Percentiles rank a stretch among this genome's conserved stretches.
Evolutionary conservation across 1,140 invertebrate species (phyloP).

Genomic region (Saxidomus purpurata): DNA sequence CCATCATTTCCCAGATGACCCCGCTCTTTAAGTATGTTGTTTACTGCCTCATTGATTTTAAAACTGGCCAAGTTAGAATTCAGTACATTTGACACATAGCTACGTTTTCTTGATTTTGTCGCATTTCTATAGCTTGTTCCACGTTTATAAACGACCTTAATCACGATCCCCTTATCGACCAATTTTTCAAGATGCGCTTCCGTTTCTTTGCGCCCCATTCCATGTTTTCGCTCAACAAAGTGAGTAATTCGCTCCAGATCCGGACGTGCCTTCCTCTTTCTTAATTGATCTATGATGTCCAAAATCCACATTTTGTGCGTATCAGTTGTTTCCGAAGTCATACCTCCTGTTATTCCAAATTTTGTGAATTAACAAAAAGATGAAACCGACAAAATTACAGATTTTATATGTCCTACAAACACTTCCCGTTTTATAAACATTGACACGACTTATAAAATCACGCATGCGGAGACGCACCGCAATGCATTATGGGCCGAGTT

Average conservation of each 20-base stretch:
- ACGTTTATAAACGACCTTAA: constrained; percentile 95
- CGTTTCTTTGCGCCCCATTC: constrained; percentile 91
- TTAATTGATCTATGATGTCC: constrained; percentile 94
- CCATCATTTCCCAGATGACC: constrained; percentile 18
- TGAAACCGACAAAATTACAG: constrained; percentile 34
- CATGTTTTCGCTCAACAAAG: constrained; percentile 91
- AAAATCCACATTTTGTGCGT: constrained; percentile 92
- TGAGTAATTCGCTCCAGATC: constrained; percentile 94
- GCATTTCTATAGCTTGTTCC: constrained; percentile 94
- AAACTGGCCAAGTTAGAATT: constrained; percentile 80
- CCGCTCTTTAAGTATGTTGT: constrained; percentile 14
- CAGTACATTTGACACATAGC: constrained; percentile 71
- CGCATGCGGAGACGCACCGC: constrained; percentile 68
- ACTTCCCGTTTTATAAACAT: constrained; percentile 58
- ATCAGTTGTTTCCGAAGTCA: constrained; percentile 85
- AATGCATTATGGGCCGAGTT: constrained; percentile 72
- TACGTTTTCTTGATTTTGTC: constrained; percentile 81
- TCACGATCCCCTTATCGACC: constrained; percentile 92
- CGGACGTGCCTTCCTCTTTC: constrained; percentile 93
- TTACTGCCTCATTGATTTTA: constrained; percentile 80
- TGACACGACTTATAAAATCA: constrained; percentile 65
- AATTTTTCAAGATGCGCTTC: constrained; percentile 92
- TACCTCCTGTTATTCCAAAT: constrained; percentile 20
- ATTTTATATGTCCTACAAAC: constrained; percentile 30
- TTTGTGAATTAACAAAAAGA: constrained; percentile 3